A percentile compares a stretch with the other conserved stretches of the same genome.
phyloP scores from a whole-genome alignment of 2,113 vertebrate species.

The Embiotoca jacksoni region DNA sequence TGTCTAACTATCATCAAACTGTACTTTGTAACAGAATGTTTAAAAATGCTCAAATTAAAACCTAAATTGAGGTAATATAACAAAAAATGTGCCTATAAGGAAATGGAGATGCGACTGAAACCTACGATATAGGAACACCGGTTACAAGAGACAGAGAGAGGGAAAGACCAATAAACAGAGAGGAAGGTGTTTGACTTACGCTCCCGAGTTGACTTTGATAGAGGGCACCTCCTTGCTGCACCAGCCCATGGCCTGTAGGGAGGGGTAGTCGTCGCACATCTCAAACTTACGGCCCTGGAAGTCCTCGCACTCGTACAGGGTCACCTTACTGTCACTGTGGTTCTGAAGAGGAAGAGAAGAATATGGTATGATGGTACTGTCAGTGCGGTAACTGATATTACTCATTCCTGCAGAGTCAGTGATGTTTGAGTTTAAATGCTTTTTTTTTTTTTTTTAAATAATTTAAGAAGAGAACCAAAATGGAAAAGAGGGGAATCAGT shows the following conservation, averaged over 20 bases:
- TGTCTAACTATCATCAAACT: no score
- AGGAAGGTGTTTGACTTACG: conserved; percentile 84
- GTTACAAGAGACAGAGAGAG: not conserved
- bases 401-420: no score
- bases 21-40: no score
- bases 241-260: conserved; percentile 97
- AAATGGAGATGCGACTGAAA: not conserved
- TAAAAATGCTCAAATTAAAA: no score
- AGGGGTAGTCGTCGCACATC: conserved; percentile 95
- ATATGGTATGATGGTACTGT: not conserved
- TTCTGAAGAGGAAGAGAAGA: conserved; percentile 80
- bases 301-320: conserved; percentile 93
- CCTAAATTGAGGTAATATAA: no score
- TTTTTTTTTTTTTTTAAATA: no score
- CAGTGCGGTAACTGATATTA: not conserved
- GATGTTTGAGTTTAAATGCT: no score
- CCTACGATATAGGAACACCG: not conserved
- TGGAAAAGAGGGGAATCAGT: not conserved
- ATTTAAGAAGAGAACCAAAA: no score
- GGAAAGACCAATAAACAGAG: not conserved
- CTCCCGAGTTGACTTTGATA: conserved; percentile 94
- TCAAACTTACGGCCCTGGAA: conserved; percentile 97
- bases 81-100: not conserved
- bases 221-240: conserved; percentile 95
- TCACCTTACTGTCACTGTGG: conserved; percentile 96